These are phyloP conservation scores for Nymphicus hollandicus DNA, from an alignment of 2,113 vertebrate genomes.

Conservation along the genomic window DNA sequence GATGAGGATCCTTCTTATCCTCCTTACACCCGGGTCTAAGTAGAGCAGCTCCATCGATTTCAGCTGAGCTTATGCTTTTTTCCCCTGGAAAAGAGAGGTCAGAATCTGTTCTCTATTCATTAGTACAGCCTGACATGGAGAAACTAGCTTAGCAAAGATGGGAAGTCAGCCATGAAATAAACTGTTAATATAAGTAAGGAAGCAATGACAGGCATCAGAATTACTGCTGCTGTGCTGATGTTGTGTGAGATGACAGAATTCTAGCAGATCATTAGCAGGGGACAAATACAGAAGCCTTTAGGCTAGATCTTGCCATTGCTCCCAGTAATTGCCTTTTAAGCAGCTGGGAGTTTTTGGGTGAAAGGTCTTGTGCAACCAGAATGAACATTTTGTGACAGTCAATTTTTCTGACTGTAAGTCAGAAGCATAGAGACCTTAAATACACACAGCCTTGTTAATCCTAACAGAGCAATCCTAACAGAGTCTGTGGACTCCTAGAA, in stretches of 20 bases:
- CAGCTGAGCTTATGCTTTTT: not conserved
- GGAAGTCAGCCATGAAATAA: conserved; percentile 16
- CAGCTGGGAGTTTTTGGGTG: not conserved
- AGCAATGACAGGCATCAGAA: not conserved
- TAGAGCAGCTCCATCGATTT: not conserved
- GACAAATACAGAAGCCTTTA: not conserved
- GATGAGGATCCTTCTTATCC: not conserved
- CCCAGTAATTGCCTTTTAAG: conserved; percentile 19
- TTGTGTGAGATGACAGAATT: not conserved
- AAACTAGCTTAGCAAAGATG: not conserved
- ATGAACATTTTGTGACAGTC: not conserved
- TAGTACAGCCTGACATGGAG: not conserved
- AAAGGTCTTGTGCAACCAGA: conserved; percentile 31
- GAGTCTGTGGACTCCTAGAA: not conserved
- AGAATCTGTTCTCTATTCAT: not conserved
- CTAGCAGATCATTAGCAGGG: conserved; percentile 20
- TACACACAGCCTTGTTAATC: not conserved
- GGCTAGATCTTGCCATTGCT: not conserved
- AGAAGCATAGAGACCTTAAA: not conserved
- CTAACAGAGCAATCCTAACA: not conserved
- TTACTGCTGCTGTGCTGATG: not conserved
- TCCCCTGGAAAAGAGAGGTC: not conserved
- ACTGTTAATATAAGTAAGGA: not conserved
- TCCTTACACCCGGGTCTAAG: not conserved
- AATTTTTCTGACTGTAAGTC: not conserved